Conservation (phyloP, 1,140 invertebrate species). For the Psix sp. region DNA sequence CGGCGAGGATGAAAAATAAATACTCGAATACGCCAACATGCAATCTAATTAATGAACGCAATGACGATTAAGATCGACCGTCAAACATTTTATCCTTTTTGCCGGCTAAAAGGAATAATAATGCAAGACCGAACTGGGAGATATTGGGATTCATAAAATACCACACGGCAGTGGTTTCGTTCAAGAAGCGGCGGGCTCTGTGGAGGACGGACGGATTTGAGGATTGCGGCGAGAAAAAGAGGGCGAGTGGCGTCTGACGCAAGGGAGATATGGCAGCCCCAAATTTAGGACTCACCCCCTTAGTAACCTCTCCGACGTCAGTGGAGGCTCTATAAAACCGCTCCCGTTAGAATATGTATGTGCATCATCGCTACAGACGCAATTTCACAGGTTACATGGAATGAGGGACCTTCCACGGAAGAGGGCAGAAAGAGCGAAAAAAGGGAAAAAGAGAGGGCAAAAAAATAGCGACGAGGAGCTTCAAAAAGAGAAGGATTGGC, state of each 20-base stretch:
- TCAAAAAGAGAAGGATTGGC: slow-evolving; percentile 53
- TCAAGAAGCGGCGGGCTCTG: slow-evolving; percentile 39
- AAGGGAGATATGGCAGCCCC: slow-evolving; percentile 37
- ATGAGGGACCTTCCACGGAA: slow-evolving; percentile 41
- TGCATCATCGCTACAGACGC: slow-evolving; percentile 61
- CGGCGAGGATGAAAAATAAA: no score
- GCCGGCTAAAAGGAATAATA: slow-evolving; percentile 26
- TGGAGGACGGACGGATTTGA: slow-evolving; percentile 36
- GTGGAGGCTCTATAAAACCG: slow-evolving; percentile 53
- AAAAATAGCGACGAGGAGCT: slow-evolving; percentile 29
- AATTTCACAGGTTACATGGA: slow-evolving; percentile 62
- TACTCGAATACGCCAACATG: no score
- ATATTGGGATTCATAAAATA: slow-evolving; percentile 49
- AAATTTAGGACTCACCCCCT: slow-evolving; percentile 51
- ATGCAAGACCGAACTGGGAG: slow-evolving; percentile 25
- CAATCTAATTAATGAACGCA: slow-evolving; percentile 12
- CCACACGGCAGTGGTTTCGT: slow-evolving; percentile 39
- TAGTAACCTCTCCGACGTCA: slow-evolving; percentile 57
- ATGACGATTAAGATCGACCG: slow-evolving; percentile 3
- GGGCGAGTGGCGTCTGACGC: slow-evolving; percentile 33
- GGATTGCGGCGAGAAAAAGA: slow-evolving; percentile 44
- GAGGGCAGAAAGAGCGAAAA: slow-evolving; percentile 27
- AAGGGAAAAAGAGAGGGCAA: slow-evolving; percentile 36
- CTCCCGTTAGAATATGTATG: slow-evolving; percentile 40
- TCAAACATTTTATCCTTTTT: slow-evolving; percentile 13